A percentile compares a stretch with the other conserved stretches of the same genome.
Conservation (phyloP, 2,113 vertebrate species). For the Leptodactylus fuscus region DNA sequence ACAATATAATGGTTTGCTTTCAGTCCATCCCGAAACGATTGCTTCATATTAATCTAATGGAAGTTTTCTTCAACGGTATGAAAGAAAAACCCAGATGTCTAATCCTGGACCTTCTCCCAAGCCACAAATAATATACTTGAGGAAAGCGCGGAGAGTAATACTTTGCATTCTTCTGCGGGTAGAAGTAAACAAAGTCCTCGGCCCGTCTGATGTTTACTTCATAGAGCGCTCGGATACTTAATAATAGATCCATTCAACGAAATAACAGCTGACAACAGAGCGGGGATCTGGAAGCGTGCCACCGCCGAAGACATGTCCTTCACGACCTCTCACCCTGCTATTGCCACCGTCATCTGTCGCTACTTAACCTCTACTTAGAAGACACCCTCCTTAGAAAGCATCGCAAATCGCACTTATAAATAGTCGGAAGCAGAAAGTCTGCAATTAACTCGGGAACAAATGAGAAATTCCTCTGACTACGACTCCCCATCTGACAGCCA, state of each 20-base stretch:
- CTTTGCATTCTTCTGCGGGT: constrained; percentile 21
- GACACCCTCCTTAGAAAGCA: not conserved
- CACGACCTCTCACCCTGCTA: constrained; percentile 45
- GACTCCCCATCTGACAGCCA: constrained; percentile 33
- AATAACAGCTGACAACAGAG: constrained; percentile 45
- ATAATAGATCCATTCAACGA: constrained; percentile 21
- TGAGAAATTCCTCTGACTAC: constrained; percentile 35
- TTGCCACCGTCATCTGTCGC: constrained; percentile 30
- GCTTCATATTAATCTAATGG: constrained; percentile 35
- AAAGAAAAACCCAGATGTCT: constrained; percentile 32
- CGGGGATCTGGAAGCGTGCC: constrained; percentile 25
- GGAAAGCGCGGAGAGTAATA: not conserved
- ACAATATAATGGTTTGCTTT: not conserved
- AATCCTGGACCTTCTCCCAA: constrained; percentile 30
- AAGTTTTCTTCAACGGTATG: not conserved
- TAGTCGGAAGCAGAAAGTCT: constrained; percentile 40
- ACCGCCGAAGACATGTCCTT: not conserved
- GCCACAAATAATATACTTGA: constrained; percentile 41
- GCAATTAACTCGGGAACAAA: constrained; percentile 52
- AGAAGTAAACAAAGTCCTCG: not conserved
- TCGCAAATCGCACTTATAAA: constrained; percentile 32
- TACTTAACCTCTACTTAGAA: constrained; percentile 49
- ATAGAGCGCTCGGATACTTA: constrained; percentile 20
- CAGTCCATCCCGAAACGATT: too few species aligned
- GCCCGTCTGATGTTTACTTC: constrained; percentile 4